Evolutionary conservation across 2,113 vertebrate genomes (phyloP), one percentile per base, ranked within the genome.

Genomic region (Austrofundulus limnaeus): DNA sequence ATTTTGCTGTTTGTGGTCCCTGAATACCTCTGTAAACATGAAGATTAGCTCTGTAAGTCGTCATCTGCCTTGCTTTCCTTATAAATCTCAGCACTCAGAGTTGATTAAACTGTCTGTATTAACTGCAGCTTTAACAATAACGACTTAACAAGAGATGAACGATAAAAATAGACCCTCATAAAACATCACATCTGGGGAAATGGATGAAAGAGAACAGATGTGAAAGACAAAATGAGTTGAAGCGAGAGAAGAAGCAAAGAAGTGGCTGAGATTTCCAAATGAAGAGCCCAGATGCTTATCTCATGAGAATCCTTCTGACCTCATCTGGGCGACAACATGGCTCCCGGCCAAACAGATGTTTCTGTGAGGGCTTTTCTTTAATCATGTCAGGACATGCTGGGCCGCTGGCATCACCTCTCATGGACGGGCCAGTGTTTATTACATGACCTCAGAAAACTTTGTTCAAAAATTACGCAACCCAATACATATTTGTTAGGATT

Each of bases 341-440:
- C 86, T 66, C 43, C 69, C 1, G 56, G 82, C 82, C 77, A 80
- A 81, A 85, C 85, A 88, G 79, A 81, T 87, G 83, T 88, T 88
- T 78, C 70, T 81, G 49, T 8, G 20, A 82, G 72, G 38, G 55
- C 54, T 80, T 85, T 76, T 68, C 78, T 82, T 77, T 71, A 72
- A 81, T 85, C 81, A 60, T 23, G 74, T 77, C 72, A 75, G 80
- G 77, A 80, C 87, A 66, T 15, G 21, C 38, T 49, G 60, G 46
- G 59, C 74, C 71, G 58, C 39, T 75, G 81, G 78, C 83, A 17
- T 57, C 67, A 82, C 55, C 48, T 67, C 55, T 37, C 60, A 54
- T 21, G 57, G 58, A 80, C 71, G 49, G 62, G 62, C 81, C 75
- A 72, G 60, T 5, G 17, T 62, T 66, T 34, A 5, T 74, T 68